A percentile compares a stretch with the other conserved stretches of the same genome.
Evolutionary conservation across 2,888 invertebrate genomes (phyloP).

Genomic region (Zaprionus bogoriensis): DNA sequence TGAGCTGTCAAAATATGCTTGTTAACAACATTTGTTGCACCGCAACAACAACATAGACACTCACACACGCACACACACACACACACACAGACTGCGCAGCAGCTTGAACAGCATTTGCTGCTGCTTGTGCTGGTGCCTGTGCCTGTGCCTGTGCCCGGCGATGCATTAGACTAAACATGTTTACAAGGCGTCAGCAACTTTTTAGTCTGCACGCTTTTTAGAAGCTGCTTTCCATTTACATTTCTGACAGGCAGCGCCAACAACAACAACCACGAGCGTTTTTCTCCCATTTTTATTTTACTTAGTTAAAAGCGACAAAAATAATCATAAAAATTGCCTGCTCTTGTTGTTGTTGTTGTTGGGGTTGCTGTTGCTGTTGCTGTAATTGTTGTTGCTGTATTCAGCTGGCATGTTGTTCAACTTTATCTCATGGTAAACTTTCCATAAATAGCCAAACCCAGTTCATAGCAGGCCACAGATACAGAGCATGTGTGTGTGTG

Average conservation of each 20-base stretch:
- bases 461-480: slow-evolving; percentile 24
- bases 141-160: slow-evolving; percentile 21
- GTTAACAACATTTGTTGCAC: slow-evolving; percentile 76
- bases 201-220: slow-evolving; percentile 56
- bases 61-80: slow-evolving; percentile 5
- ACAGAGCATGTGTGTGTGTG: slow-evolving; percentile 4
- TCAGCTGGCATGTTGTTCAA: slow-evolving; percentile 40
- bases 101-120: slow-evolving; percentile 24
- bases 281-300: slow-evolving; percentile 20
- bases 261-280: no score
- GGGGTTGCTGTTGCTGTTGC: no score
- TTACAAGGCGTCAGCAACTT: slow-evolving; percentile 64
- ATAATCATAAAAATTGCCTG: slow-evolving; percentile 68
- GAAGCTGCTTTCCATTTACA: slow-evolving; percentile 68
- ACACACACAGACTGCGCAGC: slow-evolving; percentile 26
- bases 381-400: slow-evolving; percentile 8
- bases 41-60: slow-evolving; percentile 46
- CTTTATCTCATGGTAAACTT: slow-evolving; percentile 68
- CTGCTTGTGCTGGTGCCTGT: neutral
- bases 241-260: slow-evolving; percentile 71
- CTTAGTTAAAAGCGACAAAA: slow-evolving; percentile 67
- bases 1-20: slow-evolving; percentile 77
- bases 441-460: slow-evolving; percentile 65
- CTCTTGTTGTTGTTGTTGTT: no score
- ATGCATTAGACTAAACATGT: slow-evolving; percentile 74